Evolutionary conservation across 2,888 invertebrate genomes (phyloP).

Genomic region (Gastracanthus pulcherrimus): DNA sequence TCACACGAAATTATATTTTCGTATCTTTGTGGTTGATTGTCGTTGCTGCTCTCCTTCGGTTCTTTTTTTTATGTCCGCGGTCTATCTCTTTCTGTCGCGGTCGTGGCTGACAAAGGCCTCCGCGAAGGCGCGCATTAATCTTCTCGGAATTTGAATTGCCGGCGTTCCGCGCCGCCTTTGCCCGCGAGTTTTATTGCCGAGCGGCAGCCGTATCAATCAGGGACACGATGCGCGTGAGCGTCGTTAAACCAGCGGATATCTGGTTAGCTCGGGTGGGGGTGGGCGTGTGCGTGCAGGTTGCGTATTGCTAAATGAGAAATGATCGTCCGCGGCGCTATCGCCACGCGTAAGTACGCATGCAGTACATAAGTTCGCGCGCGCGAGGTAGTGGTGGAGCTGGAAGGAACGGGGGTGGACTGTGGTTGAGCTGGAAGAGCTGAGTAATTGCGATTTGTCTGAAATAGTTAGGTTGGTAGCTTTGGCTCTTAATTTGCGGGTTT

Average conservation of each 20-base stretch:
- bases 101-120: not conserved
- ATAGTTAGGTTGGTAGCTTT: not conserved
- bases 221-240: not conserved
- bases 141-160: conserved; percentile 39
- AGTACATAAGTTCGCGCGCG: not conserved
- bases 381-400: not conserved
- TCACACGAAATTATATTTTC: conserved; percentile 35
- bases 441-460: not conserved
- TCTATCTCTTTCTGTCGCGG: not conserved
- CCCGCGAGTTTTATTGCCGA: conserved; percentile 30
- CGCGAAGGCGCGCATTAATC: conserved; percentile 38
- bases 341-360: too few species aligned
- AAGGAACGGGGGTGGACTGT: not conserved
- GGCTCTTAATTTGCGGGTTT: not conserved
- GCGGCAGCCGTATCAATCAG: conserved; percentile 34
- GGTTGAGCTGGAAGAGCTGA: too few species aligned
- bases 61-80: not conserved
- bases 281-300: not conserved
- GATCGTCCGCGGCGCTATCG: not conserved
- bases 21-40: too few species aligned
- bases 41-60: not conserved
- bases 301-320: conserved; percentile 29
- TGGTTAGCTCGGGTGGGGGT: not conserved
- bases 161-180: not conserved
- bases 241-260: conserved; percentile 16